Evolutionary conservation across 2,113 vertebrate genomes (phyloP).

Genomic region (Buteo buteo): DNA sequence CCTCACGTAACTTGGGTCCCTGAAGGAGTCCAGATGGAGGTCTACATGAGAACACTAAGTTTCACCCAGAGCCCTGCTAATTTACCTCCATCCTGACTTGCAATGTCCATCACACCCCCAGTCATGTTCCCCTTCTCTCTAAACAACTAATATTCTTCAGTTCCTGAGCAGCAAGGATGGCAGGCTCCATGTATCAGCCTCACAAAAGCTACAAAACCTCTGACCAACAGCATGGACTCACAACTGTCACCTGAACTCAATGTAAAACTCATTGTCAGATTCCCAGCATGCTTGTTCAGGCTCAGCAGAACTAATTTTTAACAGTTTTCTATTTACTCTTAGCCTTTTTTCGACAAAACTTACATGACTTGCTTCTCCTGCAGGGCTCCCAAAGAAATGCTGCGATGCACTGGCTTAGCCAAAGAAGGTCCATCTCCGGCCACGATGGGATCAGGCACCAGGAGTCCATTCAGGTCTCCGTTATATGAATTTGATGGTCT

Average conservation of each 20-base stretch:
- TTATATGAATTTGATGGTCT: constrained; percentile 82
- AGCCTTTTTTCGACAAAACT: constrained; percentile 28
- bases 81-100: background rate
- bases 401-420: constrained; percentile 75
- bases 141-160: background rate
- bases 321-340: background rate
- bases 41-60: background rate
- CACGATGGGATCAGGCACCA: constrained; percentile 83
- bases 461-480: constrained; percentile 90
- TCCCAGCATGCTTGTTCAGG: background rate
- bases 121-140: background rate
- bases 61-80: background rate
- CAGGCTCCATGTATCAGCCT: background rate
- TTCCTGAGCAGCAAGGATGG: background rate
- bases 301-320: background rate
- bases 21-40: background rate
- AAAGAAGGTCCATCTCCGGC: constrained; percentile 72
- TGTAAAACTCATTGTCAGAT: background rate
- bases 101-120: rapidly evolving
- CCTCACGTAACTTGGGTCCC: background rate
- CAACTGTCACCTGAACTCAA: background rate
- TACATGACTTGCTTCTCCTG: constrained; percentile 93
- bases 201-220: background rate
- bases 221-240: background rate
- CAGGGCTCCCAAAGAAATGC: constrained; percentile 73